phyloP scores from a whole-genome alignment of 2,888 invertebrate species.

The Thyatira batis region DNA sequence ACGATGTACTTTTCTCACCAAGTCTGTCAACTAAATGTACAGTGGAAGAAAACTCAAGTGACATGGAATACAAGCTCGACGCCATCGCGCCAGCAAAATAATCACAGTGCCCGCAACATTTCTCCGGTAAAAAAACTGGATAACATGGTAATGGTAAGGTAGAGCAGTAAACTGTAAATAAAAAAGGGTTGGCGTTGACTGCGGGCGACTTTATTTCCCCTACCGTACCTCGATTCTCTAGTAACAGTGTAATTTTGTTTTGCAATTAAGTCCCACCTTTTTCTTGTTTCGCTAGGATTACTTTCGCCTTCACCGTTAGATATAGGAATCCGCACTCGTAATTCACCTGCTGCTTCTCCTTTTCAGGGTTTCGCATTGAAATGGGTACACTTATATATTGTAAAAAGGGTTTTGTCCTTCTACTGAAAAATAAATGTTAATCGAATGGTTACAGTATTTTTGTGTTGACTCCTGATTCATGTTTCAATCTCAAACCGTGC shows the following conservation, averaged over 20 bases:
- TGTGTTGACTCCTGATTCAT: no score
- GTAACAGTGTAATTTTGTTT: conserved; percentile 52
- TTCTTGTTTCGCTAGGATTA: conserved; percentile 46
- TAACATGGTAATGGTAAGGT: conserved; percentile 19
- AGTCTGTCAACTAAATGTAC: no score
- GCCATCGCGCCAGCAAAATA: background rate
- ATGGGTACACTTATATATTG: background rate
- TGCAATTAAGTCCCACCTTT: conserved; percentile 50
- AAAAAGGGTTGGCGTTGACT: conserved; percentile 36
- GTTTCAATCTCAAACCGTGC: background rate
- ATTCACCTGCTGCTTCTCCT: conserved; percentile 11
- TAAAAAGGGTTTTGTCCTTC: background rate
- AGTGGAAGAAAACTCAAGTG: background rate
- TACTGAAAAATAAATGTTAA: background rate
- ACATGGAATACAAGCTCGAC: background rate
- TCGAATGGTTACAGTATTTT: background rate
- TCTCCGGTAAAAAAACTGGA: conserved; percentile 11
- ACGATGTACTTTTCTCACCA: no score
- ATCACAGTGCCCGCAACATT: background rate
- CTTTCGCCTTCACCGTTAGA: conserved; percentile 36
- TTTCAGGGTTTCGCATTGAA: background rate
- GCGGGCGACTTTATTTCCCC: conserved; percentile 33
- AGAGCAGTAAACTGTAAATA: conserved; percentile 32
- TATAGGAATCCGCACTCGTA: conserved; percentile 22
- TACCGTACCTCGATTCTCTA: conserved; percentile 29